Evolutionary conservation across 2,888 invertebrate genomes (phyloP).

Genomic region (Trypoxylon attenuatum): DNA sequence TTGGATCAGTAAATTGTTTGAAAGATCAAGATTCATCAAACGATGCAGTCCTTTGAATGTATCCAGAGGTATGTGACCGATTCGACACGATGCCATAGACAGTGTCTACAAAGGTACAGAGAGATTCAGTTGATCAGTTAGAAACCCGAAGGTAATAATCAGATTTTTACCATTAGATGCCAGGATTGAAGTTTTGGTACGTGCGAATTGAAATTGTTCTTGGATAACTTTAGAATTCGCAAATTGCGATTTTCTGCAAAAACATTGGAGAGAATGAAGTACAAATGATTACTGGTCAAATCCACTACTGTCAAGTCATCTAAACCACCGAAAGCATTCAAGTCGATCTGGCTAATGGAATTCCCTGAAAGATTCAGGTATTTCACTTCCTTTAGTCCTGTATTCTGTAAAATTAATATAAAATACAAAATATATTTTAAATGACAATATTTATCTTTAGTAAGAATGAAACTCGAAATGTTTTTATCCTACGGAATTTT

Average conservation of each 20-base stretch:
- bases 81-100: constrained; percentile 61
- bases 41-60: constrained; percentile 59
- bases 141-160: too few relatives aligned
- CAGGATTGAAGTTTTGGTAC: constrained; percentile 62
- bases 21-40: constrained; percentile 64
- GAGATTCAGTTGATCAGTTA: too few relatives aligned
- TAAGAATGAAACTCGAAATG: too few relatives aligned
- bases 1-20: constrained; percentile 64
- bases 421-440: too few relatives aligned
- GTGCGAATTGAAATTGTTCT: constrained; percentile 66
- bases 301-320: constrained; percentile 74
- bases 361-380: constrained; percentile 74
- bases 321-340: constrained; percentile 74
- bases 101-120: constrained; percentile 55
- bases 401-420: constrained; percentile 55
- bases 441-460: too few relatives aligned
- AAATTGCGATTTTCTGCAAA: constrained; percentile 69
- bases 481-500: too few relatives aligned
- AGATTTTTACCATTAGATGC: constrained; percentile 62
- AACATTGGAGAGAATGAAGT: constrained; percentile 71
- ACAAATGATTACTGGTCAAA: constrained; percentile 74
- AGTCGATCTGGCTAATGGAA: constrained; percentile 72
- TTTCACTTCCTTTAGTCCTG: constrained; percentile 66
- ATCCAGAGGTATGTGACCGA: constrained; percentile 58
- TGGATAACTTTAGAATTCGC: constrained; percentile 63